phyloP scores from a whole-genome alignment of 1,140 invertebrate genomes.

The Drosophila miranda region DNA sequence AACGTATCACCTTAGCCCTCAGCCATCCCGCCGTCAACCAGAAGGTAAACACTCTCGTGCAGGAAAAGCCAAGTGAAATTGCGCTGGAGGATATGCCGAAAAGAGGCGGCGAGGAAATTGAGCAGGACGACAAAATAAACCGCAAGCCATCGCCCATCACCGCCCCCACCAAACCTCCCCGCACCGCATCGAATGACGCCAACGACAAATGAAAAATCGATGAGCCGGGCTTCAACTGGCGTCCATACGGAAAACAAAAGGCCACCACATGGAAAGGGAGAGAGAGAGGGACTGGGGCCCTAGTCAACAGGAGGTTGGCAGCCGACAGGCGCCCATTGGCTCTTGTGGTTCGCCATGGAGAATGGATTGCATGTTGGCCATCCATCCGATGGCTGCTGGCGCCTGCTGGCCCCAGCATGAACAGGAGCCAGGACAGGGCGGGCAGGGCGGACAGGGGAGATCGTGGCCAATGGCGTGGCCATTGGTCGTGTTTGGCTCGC shows the following conservation, averaged over 20 bases:
- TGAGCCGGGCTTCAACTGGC: slow-evolving; percentile 49
- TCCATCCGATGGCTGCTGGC: slow-evolving; percentile 35
- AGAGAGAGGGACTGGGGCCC: background rate
- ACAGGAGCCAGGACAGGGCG: slow-evolving; percentile 6
- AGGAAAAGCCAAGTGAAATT: slow-evolving; percentile 5
- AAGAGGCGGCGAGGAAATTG: background rate
- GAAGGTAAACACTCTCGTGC: no score
- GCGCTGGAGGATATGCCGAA: slow-evolving; percentile 3
- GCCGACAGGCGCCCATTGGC: slow-evolving; percentile 65
- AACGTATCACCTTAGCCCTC: slow-evolving; percentile 1
- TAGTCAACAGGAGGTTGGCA: slow-evolving; percentile 59
- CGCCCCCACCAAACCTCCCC: no score
- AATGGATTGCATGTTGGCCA: slow-evolving; percentile 10
- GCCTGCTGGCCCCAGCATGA: slow-evolving; percentile 34
- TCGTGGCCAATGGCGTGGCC: no score
- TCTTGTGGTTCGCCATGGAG: slow-evolving; percentile 26
- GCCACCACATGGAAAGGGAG: no score
- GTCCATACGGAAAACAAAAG: slow-evolving; percentile 18
- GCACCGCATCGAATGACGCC: slow-evolving; percentile 24
- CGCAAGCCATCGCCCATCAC: slow-evolving; percentile 11
- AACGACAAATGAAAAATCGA: slow-evolving; percentile 70
- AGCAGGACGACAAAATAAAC: slow-evolving; percentile 1
- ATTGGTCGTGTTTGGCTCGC: slow-evolving; percentile 36
- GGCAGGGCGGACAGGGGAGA: slow-evolving; percentile 7
- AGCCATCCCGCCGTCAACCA: no score